Base-by-base conservation (phyloP, 2,888 invertebrate genomes). In the Galeopsomyia nigrocyanea region DNA sequence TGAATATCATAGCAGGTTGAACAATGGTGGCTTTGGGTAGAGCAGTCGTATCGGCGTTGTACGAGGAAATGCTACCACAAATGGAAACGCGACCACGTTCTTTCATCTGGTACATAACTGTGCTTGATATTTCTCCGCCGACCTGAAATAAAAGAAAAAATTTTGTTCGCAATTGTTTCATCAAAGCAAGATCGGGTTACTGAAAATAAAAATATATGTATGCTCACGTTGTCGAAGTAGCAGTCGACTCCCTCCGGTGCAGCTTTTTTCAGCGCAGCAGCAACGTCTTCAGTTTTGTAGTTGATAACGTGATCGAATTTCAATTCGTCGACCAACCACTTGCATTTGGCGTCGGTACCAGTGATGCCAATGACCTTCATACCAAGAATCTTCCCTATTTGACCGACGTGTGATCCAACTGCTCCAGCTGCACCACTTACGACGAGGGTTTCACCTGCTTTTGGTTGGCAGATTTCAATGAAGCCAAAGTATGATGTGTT, bases 401-500 rank as follows among this genome's bases (percentile, higher is more conserved):
- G 94, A 1, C 94, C 94, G 31, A 93, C 94, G 62, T 92, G 89
- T 72, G 90, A 91, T 7, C 94, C 95, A 16, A 94, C 94, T 50
- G 94, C 94, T 19, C 94, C 94, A 22, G 92, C 94, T 16, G 94
- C 94, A 6, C 91, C 91, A 39, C 90, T 91, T 1, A 95, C 90
- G 1, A 92, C 91, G 16, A 94, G 89, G 0, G 91, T 92, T 84
- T 95, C 94, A 13, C 92, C 93, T 5, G 88, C 78, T 85, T 93
- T 91, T 2, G 94, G 93, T 73, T 90, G 84, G 76, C 93, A 93
- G 72, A 93, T 87, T 78, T 94, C 92, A 75, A 91, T 84, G 14
- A 94, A 87, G 0, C 94, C 94, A 86, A 94, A 93, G 80, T 92
- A 92, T 0, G 94, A 93, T 2, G 94, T 92, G 78, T 90, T 91